Evolutionary conservation across 2,113 vertebrate species (phyloP), one percentile per base, ranked within the genome.

Genomic region (Lagopus muta): DNA sequence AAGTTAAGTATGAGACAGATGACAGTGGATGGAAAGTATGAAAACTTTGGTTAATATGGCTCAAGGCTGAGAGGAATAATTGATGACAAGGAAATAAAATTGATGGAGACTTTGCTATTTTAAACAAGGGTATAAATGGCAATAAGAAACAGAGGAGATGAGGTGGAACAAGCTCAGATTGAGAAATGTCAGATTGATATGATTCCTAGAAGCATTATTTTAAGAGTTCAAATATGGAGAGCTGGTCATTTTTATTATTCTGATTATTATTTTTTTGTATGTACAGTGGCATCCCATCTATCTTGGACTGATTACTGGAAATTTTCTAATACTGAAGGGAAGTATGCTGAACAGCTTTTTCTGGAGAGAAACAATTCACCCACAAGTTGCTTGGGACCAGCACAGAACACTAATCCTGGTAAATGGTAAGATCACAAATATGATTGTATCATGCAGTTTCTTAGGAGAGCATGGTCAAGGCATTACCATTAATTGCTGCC

Each of bases 71-170:
- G 47, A 79, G 55, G 22, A 92, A 71, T 94, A 94, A 92, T 86
- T 77, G 78, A 94, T 94, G 86, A 86, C 85, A 93, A 52, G 36
- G 60, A 91, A 94, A 95, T 82, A 92, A 92, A 95, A 96, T 67
- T 94, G 76, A 93, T 81, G 86, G 80, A 87, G 82, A 70, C 40
- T 78, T 47, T 67, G 70, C 90, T 96, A 83, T 94, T 96, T 95
- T 94, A 89, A 92, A 93, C 76, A 81, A 76, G 48, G 36, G 64
- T 92, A 86, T 82, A 89, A 95, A 95, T 93, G 82, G 48, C 71
- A 86, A 79, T 93, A 88, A 91, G 82, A 88, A 94, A 93, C 54
- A 79, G 60, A 86, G 65, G 54, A 94, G 80, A 90, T 82, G 90
- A 95, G 42, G 40, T 93, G 52, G 64, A 89, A 77, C 40, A 88